Evolutionary conservation across 1,140 invertebrate species (phyloP).

Genomic region (Chlorops oryzae): DNA sequence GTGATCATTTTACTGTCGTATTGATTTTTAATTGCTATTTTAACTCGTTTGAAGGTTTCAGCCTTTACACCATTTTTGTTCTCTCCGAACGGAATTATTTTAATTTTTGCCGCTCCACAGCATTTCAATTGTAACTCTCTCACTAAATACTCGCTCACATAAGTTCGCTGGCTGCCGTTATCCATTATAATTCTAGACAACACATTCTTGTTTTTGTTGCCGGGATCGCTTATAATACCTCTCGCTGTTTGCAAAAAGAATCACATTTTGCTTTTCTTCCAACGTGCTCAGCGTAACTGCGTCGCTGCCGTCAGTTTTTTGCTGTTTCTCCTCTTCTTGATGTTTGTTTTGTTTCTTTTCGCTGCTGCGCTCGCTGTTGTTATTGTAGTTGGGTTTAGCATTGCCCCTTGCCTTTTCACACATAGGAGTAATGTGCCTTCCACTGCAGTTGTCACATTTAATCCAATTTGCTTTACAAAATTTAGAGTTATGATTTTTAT

Average conservation of each 20-base stretch:
- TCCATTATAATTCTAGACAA: slow-evolving; percentile 6
- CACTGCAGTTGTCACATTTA: slow-evolving; percentile 3
- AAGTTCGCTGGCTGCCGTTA: slow-evolving; percentile 5
- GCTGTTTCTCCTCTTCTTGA: not conserved
- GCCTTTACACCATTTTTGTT: not conserved
- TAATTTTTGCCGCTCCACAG: not conserved
- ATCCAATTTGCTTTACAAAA: not conserved
- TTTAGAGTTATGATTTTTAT: too few relatives aligned
- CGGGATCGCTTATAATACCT: slow-evolving; percentile 7
- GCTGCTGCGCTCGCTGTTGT: too few relatives aligned
- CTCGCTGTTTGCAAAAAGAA: slow-evolving; percentile 8
- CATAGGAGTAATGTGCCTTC: slow-evolving; percentile 5
- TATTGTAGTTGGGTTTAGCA: too few relatives aligned
- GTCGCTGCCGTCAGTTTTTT: not conserved
- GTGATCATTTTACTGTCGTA: not conserved
- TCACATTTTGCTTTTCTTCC: not conserved
- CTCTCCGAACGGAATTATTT: too few relatives aligned
- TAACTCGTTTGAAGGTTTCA: not conserved
- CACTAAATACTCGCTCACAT: not conserved
- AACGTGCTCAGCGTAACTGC: not conserved
- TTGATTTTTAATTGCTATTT: not conserved
- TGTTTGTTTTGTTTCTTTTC: too few relatives aligned
- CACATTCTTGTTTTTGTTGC: not conserved
- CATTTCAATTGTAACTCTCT: not conserved
- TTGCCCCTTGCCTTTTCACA: slow-evolving; percentile 7